Base-by-base conservation (phyloP, 2,113 vertebrate species). In the Polyodon spathula region DNA sequence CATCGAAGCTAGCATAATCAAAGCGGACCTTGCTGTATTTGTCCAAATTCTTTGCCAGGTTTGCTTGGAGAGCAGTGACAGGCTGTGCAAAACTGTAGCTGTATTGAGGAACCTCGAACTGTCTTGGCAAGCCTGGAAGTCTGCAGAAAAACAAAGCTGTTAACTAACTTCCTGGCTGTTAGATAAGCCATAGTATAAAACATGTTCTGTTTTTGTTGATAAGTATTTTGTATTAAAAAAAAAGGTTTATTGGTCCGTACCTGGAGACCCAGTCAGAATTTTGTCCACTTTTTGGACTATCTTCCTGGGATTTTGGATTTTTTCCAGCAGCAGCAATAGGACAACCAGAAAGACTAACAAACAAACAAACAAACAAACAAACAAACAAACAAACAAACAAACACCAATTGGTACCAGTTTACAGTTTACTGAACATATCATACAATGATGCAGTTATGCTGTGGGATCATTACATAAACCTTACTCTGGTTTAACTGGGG, bases 321-420 rank as follows among this genome's bases (percentile, higher is more conserved):
- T 99, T 99, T 68, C 96, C 94, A 67, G 96, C 96, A 66, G 96
- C 96, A 76, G 96, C 96, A 69, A 99, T 98, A 66, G 96, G 95
- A 75, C 95, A 99, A 76, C 95, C 95, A 65, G 96, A 99, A 82
- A 99, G 93, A 79, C 96, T 27, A 27, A 27, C 27, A 27, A 27
- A 27, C 27, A 27, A 27, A 75, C 95, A 99, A 76, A 94, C 94
- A 65, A 95, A 99, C 81, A 99, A 93, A 79, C 96, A 98, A 76
- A 74, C 48, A 48, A 68, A n/a, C n/a, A n/a, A n/a, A n/a, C n/a
- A n/a, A n/a, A 66, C 56, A 63, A 57, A 56, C 63, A 58, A 56
- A 69, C 56, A 69, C 48, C 38, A 70, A 62, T 56, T 40, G 67
- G 55, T 75, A 60, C 66, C 44, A 16, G 57, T 61, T 54, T 63